Conservation (phyloP, 2,113 vertebrate genomes). For the Varanus salvator region DNA sequence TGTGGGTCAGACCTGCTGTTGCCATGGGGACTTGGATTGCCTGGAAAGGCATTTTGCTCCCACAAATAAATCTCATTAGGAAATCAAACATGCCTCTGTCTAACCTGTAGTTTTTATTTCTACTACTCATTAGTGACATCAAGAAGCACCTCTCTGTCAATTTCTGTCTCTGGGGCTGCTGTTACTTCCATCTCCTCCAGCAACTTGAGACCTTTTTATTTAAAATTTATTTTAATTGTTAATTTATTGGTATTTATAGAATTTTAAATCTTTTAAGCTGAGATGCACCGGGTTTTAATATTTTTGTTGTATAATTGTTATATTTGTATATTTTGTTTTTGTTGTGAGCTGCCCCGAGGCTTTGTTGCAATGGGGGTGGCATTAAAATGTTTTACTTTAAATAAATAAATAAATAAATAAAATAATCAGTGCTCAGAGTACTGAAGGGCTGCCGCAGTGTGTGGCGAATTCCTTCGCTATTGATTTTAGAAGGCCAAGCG, state of each 20-base stretch:
- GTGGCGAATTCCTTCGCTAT: neutral
- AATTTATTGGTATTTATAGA: no score
- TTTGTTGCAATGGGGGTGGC: no score
- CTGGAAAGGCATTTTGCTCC: neutral
- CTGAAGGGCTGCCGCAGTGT: neutral
- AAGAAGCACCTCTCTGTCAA: slow-evolving; percentile 94
- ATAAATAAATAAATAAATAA: no score
- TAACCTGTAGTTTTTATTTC: slow-evolving; percentile 88
- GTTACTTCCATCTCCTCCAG: slow-evolving; percentile 65
- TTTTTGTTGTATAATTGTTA: no score
- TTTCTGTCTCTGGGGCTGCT: slow-evolving; percentile 88
- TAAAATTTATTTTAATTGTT: no score
- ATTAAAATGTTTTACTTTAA: no score
- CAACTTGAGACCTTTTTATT: no score
- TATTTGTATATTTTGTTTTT: no score
- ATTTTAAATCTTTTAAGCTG: no score
- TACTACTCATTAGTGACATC: slow-evolving; percentile 90
- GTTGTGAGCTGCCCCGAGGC: no score
- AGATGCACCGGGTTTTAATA: no score
- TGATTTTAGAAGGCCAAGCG: neutral
- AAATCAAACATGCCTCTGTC: slow-evolving; percentile 1
- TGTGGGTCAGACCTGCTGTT: neutral
- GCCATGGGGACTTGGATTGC: neutral
- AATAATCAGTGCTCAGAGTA: neutral
- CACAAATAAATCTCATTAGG: neutral